Conservation (phyloP, 1,140 invertebrate genomes). For the Solenopsis invicta region DNA sequence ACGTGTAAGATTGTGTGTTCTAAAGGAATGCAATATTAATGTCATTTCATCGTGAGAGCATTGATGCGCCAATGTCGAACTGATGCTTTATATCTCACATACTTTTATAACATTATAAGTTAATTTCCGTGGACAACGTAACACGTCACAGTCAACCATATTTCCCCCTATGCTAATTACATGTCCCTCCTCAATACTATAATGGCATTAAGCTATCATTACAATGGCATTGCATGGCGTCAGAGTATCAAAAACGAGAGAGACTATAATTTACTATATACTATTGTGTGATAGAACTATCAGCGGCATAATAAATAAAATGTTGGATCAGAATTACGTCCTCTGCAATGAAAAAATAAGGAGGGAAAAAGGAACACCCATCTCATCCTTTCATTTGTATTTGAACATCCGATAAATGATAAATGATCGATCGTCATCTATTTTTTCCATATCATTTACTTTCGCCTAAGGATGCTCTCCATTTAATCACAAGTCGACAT, state of each 20-base stretch:
- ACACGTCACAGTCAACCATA: conserved; percentile 52
- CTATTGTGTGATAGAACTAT: conserved; percentile 80
- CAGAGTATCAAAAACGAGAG: conserved; percentile 66
- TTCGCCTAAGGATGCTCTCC: background rate
- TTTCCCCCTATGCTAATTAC: conserved; percentile 70
- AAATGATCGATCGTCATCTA: background rate
- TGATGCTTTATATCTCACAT: conserved; percentile 73
- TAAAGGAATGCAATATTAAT: background rate
- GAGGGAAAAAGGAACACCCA: background rate
- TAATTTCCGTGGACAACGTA: conserved; percentile 62
- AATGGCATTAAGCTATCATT: conserved; percentile 68
- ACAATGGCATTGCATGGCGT: conserved; percentile 72
- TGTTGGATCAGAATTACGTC: conserved; percentile 74
- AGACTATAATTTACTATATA: conserved; percentile 74
- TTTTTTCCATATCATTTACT: background rate
- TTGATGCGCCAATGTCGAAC: conserved; percentile 31
- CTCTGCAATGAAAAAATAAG: conserved; percentile 39
- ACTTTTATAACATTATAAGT: conserved; percentile 76
- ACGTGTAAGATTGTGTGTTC: background rate
- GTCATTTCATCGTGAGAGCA: conserved; percentile 2
- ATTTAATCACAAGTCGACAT: too few species aligned
- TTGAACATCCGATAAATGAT: background rate
- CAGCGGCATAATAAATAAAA: conserved; percentile 81
- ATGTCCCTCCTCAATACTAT: conserved; percentile 63
- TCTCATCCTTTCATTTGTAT: background rate